These are phyloP conservation scores for Boloria selene DNA, from an alignment of 2,888 invertebrate species.

Conservation along the genomic window DNA sequence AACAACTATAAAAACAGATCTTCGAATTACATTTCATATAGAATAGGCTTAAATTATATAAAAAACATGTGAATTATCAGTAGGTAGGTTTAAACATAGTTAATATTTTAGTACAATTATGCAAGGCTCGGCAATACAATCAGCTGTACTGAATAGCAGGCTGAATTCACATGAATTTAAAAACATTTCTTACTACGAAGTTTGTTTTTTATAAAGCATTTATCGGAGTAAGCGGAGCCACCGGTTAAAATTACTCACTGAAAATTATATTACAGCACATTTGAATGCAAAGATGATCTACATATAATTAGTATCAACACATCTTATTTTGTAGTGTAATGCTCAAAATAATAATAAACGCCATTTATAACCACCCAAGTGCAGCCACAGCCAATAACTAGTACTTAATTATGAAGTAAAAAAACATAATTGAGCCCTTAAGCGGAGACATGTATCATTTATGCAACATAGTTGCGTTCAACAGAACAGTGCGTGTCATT, in stretches of 20 bases:
- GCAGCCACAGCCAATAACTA: slow-evolving; percentile 13
- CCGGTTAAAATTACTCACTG: background rate
- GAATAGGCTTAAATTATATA: no score
- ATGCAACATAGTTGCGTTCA: slow-evolving; percentile 11
- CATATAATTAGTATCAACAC: slow-evolving; percentile 14
- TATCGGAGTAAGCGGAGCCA: no score
- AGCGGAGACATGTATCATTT: slow-evolving; percentile 42
- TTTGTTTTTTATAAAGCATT: no score
- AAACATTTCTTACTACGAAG: no score
- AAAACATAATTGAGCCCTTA: slow-evolving; percentile 44
- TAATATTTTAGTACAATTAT: no score
- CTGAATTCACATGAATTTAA: no score
- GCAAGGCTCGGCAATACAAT: no score
- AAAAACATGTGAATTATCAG: no score
- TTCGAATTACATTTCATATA: no score
- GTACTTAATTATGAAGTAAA: slow-evolving; percentile 29
- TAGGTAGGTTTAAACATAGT: no score
- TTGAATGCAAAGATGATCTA: background rate
- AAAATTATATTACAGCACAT: slow-evolving; percentile 8
- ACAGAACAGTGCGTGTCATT: slow-evolving; percentile 12
- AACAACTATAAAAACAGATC: background rate
- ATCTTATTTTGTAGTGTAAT: slow-evolving; percentile 9
- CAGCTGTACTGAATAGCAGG: no score
- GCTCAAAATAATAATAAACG: slow-evolving; percentile 6
- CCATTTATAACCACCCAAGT: slow-evolving; percentile 21